phyloP scores from a whole-genome alignment of 2,888 invertebrate genomes.

The Megaustenia siamemsis region DNA sequence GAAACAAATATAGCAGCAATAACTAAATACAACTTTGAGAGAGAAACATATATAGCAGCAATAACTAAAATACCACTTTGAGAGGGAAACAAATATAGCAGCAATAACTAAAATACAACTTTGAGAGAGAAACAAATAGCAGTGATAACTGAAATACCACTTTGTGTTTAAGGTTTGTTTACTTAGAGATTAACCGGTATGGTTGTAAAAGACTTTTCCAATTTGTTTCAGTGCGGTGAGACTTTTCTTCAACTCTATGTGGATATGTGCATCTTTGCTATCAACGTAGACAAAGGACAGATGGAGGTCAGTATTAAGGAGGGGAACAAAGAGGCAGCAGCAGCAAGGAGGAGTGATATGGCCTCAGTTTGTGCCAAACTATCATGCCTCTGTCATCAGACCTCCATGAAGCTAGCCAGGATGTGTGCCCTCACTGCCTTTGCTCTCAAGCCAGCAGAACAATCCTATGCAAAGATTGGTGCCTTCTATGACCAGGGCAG shows the following conservation, averaged over 20 bases:
- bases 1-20: too few species aligned
- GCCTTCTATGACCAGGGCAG: constrained; percentile 62
- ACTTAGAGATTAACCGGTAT: too few species aligned
- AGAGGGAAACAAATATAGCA: too few species aligned
- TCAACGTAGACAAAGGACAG: constrained; percentile 74
- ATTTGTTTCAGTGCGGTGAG: constrained; percentile 70
- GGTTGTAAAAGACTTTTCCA: too few species aligned
- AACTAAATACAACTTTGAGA: too few species aligned
- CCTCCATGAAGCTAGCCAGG: constrained; percentile 66
- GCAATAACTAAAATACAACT: too few species aligned
- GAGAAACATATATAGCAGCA: too few species aligned
- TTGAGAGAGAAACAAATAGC: too few species aligned
- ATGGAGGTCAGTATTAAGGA: constrained; percentile 67
- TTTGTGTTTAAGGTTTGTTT: too few species aligned
- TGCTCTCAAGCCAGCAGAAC: constrained; percentile 65
- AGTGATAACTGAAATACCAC: too few species aligned
- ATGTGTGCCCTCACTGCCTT: constrained; percentile 72
- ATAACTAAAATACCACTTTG: too few species aligned
- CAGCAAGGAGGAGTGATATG: constrained; percentile 58
- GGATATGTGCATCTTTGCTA: constrained; percentile 73
- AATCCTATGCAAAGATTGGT: constrained; percentile 63
- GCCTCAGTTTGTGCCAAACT: constrained; percentile 69
- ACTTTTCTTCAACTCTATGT: constrained; percentile 73
- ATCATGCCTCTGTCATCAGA: constrained; percentile 67
- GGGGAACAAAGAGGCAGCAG: constrained; percentile 59